A percentile compares a stretch with the other conserved stretches of the same genome.
Conservation (phyloP, 2,888 invertebrate species). For the Isoperla grammatica region DNA sequence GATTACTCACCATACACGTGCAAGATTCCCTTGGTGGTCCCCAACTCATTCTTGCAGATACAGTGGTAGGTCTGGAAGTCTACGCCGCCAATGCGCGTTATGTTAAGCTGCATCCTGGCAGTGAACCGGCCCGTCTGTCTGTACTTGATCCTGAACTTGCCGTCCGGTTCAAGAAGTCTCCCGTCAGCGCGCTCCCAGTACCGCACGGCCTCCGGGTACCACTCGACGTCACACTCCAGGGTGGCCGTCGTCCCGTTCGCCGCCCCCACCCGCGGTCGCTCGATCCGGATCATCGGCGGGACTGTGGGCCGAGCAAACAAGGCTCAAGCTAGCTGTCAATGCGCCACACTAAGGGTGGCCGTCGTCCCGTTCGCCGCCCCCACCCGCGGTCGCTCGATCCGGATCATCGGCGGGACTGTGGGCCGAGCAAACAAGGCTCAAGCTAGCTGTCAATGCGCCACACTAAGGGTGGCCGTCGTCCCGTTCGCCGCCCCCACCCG, state of each 20-base stretch:
- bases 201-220: slow-evolving; percentile 76
- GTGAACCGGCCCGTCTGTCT: slow-evolving; percentile 49
- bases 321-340: too few relatives aligned
- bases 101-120: slow-evolving; percentile 67
- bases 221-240: slow-evolving; percentile 81
- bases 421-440: slow-evolving; percentile 34
- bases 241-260: slow-evolving; percentile 62
- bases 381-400: slow-evolving; percentile 68
- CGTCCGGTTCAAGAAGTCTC: slow-evolving; percentile 59
- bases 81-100: slow-evolving; percentile 58
- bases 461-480: slow-evolving; percentile 58
- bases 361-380: slow-evolving; percentile 63
- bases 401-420: slow-evolving; percentile 80
- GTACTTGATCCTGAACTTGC: slow-evolving; percentile 58
- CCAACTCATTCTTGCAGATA: slow-evolving; percentile 76
- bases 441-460: too few relatives aligned
- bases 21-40: slow-evolving; percentile 69
- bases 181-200: slow-evolving; percentile 82
- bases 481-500: slow-evolving; percentile 66
- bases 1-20: slow-evolving; percentile 55
- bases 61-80: slow-evolving; percentile 79
- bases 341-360: too few relatives aligned
- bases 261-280: slow-evolving; percentile 67
- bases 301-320: slow-evolving; percentile 52
- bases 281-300: slow-evolving; percentile 75